Conservation (phyloP, 2,113 vertebrate genomes). For the Ctenomys sociabilis region DNA sequence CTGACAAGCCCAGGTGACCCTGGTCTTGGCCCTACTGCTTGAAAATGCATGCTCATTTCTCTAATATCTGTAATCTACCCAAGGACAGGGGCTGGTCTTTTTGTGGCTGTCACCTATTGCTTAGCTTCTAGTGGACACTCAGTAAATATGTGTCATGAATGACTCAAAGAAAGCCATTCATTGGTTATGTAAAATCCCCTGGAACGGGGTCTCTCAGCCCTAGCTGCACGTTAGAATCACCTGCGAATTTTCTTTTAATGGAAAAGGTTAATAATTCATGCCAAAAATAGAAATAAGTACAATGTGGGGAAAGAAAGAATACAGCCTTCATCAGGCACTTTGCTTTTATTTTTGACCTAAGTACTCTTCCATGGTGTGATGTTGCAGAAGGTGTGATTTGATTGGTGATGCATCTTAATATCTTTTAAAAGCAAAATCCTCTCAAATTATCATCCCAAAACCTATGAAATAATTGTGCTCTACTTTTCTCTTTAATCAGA, state of each 20-base stretch:
- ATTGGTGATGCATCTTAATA: conserved; percentile 61
- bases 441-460: conserved; percentile 50
- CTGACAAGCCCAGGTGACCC: background rate
- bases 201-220: background rate
- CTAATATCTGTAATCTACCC: background rate
- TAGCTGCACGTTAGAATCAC: background rate
- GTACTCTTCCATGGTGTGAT: conserved; percentile 54
- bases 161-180: background rate
- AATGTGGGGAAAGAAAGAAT: background rate
- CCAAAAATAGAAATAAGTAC: conserved; percentile 75
- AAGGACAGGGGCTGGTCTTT: background rate
- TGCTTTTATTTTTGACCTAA: conserved; percentile 54
- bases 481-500: conserved; percentile 58
- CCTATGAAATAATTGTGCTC: conserved; percentile 57
- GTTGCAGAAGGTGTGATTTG: conserved; percentile 55
- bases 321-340: background rate
- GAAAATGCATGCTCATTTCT: background rate
- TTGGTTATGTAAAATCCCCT: background rate
- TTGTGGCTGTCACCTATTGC: background rate
- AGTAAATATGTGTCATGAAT: background rate
- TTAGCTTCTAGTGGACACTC: background rate
- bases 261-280: conserved; percentile 88
- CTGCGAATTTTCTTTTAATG: conserved; percentile 72
- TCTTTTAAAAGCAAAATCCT: conserved; percentile 54
- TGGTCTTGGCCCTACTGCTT: background rate